phyloP scores from a whole-genome alignment of 2,888 invertebrate species.

The Deroplatys truncata region DNA sequence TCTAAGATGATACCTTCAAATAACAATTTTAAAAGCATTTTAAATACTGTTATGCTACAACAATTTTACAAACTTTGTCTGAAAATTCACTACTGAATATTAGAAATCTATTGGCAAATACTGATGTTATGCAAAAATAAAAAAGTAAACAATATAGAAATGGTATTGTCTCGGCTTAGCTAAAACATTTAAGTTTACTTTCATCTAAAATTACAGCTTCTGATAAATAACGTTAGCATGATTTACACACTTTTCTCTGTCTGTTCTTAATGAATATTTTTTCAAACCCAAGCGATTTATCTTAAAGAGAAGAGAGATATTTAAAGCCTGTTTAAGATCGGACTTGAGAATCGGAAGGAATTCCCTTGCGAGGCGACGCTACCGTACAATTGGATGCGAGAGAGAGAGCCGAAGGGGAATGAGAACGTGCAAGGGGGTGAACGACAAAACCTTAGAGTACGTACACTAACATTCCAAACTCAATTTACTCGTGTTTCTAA shows the following conservation, averaged over 20 bases:
- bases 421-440: not conserved
- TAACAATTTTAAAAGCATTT: no score
- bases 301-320: not conserved
- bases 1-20: no score
- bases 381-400: not conserved
- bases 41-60: no score
- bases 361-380: not conserved
- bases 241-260: not conserved
- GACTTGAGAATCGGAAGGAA: not conserved
- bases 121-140: no score
- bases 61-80: no score
- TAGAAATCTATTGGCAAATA: no score
- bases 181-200: no score
- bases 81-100: no score
- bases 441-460: not conserved
- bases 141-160: no score
- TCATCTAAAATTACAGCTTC: no score
- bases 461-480: not conserved
- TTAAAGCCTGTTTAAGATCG: not conserved
- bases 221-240: no score
- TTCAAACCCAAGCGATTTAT: not conserved
- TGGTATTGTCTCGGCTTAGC: no score
- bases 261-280: not conserved
- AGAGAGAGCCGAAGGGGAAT: not conserved
- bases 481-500: not conserved